Percentiles rank a stretch among this genome's conserved stretches.
phyloP scores from a whole-genome alignment of 2,797 vertebrate genomes.

The Micropoecilia bifurca region DNA sequence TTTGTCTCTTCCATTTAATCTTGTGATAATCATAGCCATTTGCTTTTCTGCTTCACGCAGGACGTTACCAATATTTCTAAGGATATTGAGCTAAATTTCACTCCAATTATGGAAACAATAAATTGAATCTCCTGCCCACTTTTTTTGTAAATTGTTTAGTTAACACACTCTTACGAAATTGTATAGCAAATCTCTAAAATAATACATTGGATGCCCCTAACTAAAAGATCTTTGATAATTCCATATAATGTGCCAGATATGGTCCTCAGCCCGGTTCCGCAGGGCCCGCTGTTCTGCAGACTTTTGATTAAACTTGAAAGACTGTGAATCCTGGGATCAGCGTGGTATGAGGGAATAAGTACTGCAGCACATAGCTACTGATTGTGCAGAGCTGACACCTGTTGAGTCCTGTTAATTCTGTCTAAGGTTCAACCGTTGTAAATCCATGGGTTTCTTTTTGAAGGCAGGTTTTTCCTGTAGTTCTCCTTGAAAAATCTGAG shows the following conservation, averaged over 20 bases:
- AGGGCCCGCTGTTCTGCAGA: background rate
- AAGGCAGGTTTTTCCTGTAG: background rate
- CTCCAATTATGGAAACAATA: background rate
- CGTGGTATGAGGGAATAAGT: background rate
- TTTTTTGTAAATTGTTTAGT: background rate
- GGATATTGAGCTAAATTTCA: background rate
- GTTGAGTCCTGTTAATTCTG: background rate
- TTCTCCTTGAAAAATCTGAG: background rate
- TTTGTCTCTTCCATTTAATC: background rate
- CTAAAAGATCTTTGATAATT: background rate
- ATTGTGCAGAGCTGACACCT: background rate
- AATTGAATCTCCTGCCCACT: background rate
- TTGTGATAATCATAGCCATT: background rate
- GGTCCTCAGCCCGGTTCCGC: background rate
- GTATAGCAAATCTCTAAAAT: background rate
- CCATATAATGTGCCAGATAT: background rate
- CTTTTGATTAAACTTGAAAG: background rate
- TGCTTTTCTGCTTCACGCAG: background rate
- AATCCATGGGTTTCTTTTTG: background rate
- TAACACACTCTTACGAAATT: background rate
- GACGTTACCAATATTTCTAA: background rate
- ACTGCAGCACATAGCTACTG: background rate
- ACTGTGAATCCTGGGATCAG: background rate
- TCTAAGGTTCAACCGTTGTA: background rate
- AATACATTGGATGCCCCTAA: background rate